phyloP scores from a whole-genome alignment of 2,888 invertebrate genomes.

The Amiota minor region DNA sequence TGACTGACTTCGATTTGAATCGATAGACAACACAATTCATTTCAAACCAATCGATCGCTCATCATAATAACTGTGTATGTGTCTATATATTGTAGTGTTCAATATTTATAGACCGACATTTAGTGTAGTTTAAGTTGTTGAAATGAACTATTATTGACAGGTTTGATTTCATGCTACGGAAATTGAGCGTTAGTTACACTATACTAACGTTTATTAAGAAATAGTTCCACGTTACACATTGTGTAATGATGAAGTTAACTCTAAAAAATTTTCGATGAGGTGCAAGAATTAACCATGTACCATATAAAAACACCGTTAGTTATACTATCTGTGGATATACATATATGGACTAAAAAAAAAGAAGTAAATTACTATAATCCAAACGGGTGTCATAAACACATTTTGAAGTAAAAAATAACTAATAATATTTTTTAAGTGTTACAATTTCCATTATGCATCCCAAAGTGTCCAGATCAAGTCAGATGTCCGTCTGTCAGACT shows the following conservation, averaged over 20 bases:
- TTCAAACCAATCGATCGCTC: neutral
- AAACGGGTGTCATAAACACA: constrained; percentile 66
- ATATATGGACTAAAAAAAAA: constrained; percentile 38
- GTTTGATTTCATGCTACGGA: neutral
- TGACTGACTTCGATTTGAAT: constrained; percentile 17
- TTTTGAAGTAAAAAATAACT: constrained; percentile 47
- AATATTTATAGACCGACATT: neutral
- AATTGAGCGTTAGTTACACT: neutral
- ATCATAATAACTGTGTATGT: neutral
- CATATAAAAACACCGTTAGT: neutral
- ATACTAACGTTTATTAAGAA: neutral
- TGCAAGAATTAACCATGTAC: constrained; percentile 11
- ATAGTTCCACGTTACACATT: constrained; percentile 18
- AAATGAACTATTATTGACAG: constrained; percentile 16
- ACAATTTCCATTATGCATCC: constrained; percentile 63
- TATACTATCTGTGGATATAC: constrained; percentile 12
- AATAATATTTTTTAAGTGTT: constrained; percentile 57
- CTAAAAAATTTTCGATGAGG: constrained; percentile 1
- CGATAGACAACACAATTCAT: neutral
- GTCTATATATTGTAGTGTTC: neutral
- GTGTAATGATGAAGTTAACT: neutral
- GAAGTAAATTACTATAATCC: constrained; percentile 49
- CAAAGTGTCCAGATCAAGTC: neutral
- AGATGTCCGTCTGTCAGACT: neutral
- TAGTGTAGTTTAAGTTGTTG: constrained; percentile 16